Evolutionary conservation across 2,113 vertebrate species (phyloP).

Genomic region (Camelus dromedarius): DNA sequence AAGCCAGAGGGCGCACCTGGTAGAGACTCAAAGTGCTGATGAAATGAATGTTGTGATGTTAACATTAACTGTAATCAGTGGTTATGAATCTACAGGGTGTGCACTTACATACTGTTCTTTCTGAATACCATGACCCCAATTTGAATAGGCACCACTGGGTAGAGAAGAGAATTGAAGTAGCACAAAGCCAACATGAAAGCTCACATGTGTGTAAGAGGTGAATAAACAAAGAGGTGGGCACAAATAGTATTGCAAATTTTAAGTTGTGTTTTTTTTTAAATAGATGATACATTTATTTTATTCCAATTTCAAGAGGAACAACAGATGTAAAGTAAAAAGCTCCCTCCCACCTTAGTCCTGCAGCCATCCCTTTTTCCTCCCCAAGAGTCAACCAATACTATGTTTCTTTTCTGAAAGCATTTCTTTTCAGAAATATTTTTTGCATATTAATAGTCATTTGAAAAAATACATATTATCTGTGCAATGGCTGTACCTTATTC

Average conservation of each 20-base stretch:
- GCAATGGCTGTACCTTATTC: not conserved
- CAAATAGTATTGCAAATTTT: not conserved
- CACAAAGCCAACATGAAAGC: not conserved
- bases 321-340: not conserved
- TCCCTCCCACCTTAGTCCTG: not conserved
- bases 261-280: not conserved
- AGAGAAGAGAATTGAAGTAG: not conserved
- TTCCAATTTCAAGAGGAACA: not conserved
- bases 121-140: not conserved
- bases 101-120: not conserved
- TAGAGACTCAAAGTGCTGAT: not conserved
- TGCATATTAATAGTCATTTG: not conserved
- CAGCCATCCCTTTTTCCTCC: not conserved
- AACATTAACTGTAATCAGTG: not conserved
- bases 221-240: not conserved
- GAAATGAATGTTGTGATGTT: not conserved
- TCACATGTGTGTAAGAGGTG: not conserved
- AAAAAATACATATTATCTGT: not conserved
- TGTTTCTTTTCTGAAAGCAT: conserved; percentile 45
- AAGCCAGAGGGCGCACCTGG: not conserved
- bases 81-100: not conserved
- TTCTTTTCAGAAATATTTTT: not conserved
- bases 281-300: not conserved
- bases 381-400: not conserved
- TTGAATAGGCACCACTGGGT: not conserved